Conservation (phyloP, 2,797 vertebrate genomes). For the Eulemur rubriventer region DNA sequence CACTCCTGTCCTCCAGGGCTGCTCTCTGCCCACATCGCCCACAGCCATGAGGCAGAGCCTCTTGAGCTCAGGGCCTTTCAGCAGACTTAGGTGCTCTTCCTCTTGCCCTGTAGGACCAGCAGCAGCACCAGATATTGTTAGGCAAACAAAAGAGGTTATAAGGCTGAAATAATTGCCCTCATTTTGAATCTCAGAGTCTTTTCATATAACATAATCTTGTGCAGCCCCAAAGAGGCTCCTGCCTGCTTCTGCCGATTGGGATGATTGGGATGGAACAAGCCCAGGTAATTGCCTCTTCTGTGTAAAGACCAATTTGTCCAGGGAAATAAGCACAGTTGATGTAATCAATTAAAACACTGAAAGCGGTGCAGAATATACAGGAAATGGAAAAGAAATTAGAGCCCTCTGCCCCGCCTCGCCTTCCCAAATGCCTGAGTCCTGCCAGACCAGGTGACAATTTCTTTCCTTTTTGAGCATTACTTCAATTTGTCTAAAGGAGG, state of each 20-base stretch:
- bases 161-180: constrained; percentile 63
- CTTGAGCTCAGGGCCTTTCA: background rate
- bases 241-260: background rate
- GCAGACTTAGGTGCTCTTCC: background rate
- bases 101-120: background rate
- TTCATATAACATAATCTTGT: constrained; percentile 48
- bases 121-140: constrained; percentile 10
- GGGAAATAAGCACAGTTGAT: constrained; percentile 69
- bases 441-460: background rate
- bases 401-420: background rate
- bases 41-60: background rate
- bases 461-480: constrained; percentile 8
- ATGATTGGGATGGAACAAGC: constrained; percentile 53
- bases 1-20: background rate
- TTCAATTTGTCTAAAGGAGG: background rate
- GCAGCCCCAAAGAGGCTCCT: constrained; percentile 61
- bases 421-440: constrained; percentile 5
- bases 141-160: constrained; percentile 44
- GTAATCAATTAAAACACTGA: constrained; percentile 73
- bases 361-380: constrained; percentile 58
- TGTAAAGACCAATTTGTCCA: constrained; percentile 69
- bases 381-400: constrained; percentile 73
- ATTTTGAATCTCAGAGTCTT: constrained; percentile 49
- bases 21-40: background rate
- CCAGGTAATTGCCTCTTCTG: constrained; percentile 72